Evolutionary conservation across 2,888 invertebrate species (phyloP).

Genomic region (Marasmarcha lunaedactyla): DNA sequence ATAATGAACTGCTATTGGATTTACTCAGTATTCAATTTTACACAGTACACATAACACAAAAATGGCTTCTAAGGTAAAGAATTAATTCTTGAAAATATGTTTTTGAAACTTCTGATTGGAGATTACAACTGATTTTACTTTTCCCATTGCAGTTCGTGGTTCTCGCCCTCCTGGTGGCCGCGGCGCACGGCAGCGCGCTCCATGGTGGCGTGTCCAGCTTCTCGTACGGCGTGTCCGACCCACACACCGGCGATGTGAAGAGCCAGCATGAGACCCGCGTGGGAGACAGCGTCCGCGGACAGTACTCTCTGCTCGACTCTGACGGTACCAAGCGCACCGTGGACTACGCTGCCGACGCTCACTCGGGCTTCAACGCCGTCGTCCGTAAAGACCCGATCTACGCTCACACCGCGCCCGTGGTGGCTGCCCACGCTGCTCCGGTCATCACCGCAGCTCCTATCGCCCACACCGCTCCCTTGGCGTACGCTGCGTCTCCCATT

Average conservation of each 20-base stretch:
- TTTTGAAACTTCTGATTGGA: too few species aligned
- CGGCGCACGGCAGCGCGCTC: slow-evolving; percentile 43
- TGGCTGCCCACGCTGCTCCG: slow-evolving; percentile 33
- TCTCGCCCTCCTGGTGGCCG: slow-evolving; percentile 53
- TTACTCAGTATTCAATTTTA: slow-evolving; percentile 55
- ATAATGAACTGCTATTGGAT: slow-evolving; percentile 38
- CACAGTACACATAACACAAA: slow-evolving; percentile 46
- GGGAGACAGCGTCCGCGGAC: slow-evolving; percentile 73
- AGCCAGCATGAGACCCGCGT: slow-evolving; percentile 73
- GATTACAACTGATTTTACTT: background rate
- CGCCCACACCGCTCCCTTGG: slow-evolving; percentile 20
- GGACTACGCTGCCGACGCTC: slow-evolving; percentile 68
- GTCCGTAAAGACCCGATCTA: slow-evolving; percentile 60
- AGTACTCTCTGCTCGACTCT: slow-evolving; percentile 65
- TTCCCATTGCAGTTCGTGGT: slow-evolving; percentile 52
- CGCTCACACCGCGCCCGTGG: slow-evolving; percentile 30
- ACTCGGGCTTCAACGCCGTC: slow-evolving; percentile 69
- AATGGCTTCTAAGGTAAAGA: slow-evolving; percentile 69
- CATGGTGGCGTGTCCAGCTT: slow-evolving; percentile 47
- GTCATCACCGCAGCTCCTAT: slow-evolving; percentile 20
- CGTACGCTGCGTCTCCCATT: slow-evolving; percentile 6
- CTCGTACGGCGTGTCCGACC: slow-evolving; percentile 59
- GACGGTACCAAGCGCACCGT: slow-evolving; percentile 75
- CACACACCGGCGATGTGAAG: slow-evolving; percentile 61
- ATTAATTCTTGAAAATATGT: too few species aligned